Conservation (phyloP, 2,113 vertebrate genomes). For the Pontoporia blainvillei region DNA sequence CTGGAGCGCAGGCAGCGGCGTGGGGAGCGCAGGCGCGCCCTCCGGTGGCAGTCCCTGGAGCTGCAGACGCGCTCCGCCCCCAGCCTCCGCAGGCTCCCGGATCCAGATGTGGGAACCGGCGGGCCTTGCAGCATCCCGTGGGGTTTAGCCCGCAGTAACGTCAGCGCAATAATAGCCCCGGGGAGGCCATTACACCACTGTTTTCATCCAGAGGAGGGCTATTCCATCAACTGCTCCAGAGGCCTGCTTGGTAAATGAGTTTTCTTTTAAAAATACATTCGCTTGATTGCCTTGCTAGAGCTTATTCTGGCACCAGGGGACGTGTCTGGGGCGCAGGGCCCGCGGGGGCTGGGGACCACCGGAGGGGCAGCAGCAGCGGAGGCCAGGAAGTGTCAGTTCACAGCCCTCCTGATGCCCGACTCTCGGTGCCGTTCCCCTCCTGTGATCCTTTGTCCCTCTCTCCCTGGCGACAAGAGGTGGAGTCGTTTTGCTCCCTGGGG, state of each 20-base stretch:
- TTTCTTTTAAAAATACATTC: constrained; percentile 46
- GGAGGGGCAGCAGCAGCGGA: too few relatives aligned
- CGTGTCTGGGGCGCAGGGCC: background rate
- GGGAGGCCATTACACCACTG: constrained; percentile 24
- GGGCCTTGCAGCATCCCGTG: background rate
- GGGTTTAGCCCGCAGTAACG: constrained; percentile 34
- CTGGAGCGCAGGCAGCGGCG: rapidly evolving
- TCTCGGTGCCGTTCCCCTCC: too few relatives aligned
- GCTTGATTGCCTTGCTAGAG: constrained; percentile 7
- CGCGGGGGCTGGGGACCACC: background rate
- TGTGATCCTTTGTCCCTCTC: background rate
- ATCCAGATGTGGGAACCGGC: background rate
- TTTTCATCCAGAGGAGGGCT: constrained; percentile 39
- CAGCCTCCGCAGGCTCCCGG: background rate
- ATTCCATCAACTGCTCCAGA: constrained; percentile 34
- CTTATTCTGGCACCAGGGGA: background rate
- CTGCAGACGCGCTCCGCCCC: background rate
- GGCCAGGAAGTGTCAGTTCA: background rate
- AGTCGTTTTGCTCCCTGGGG: background rate
- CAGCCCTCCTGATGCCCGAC: background rate
- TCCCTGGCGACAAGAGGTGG: background rate
- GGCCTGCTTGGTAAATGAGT: constrained; percentile 50
- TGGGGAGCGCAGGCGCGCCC: background rate
- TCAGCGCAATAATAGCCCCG: background rate
- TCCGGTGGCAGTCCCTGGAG: background rate